phyloP scores from a whole-genome alignment of 1,140 invertebrate species.

The Agrypnia vestita region DNA sequence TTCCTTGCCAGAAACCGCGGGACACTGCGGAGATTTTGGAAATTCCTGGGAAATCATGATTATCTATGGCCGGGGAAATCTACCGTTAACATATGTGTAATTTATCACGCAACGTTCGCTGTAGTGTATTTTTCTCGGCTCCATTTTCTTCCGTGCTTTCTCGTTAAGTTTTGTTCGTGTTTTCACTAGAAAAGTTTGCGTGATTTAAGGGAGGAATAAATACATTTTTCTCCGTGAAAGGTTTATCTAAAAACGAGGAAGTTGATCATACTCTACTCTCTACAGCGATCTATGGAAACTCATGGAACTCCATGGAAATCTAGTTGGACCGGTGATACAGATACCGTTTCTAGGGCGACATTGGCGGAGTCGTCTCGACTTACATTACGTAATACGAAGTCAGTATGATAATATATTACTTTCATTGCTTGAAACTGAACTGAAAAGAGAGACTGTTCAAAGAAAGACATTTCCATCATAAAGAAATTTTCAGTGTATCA shows the following conservation, averaged over 20 bases:
- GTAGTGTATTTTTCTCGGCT: conserved; percentile 26
- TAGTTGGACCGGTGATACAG: background rate
- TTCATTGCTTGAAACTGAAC: too few species aligned
- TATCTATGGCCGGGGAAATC: conserved; percentile 55
- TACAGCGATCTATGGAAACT: too few species aligned
- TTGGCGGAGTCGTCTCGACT: too few species aligned
- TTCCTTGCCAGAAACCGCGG: conserved; percentile 57
- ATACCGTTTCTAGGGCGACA: too few species aligned
- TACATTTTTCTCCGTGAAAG: conserved; percentile 3
- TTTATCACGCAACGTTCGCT: conserved; percentile 47
- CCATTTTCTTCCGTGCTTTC: conserved; percentile 32
- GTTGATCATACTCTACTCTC: background rate
- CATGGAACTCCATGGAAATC: too few species aligned
- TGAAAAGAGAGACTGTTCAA: too few species aligned
- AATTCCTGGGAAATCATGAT: conserved; percentile 51
- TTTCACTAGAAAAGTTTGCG: conserved; percentile 23
- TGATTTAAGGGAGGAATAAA: conserved; percentile 28
- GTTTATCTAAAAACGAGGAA: background rate
- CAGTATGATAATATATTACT: too few species aligned
- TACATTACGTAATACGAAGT: too few species aligned
- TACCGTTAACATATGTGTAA: conserved; percentile 57
- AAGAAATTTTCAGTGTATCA: too few species aligned
- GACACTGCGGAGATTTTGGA: conserved; percentile 46
- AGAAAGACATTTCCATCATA: too few species aligned
- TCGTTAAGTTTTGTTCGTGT: conserved; percentile 33